Evolutionary conservation across 2,797 vertebrate species (phyloP).

Genomic region (Philypnodon macrostomus): DNA sequence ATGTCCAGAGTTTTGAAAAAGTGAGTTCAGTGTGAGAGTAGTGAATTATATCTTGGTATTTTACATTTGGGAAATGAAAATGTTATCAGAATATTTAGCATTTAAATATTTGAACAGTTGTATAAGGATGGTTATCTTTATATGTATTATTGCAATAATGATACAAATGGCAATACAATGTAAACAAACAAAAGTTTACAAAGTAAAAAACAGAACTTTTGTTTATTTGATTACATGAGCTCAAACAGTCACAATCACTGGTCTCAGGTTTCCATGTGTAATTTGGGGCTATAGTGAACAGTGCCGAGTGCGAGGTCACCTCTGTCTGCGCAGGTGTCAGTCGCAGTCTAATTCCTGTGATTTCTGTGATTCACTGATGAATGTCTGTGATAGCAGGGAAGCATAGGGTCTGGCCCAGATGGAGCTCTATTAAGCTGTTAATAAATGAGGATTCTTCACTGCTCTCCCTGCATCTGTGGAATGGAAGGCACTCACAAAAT

Average conservation of each 20-base stretch:
- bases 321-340: constrained; percentile 68
- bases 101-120: too few species aligned
- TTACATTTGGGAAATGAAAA: constrained; percentile 9
- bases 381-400: constrained; percentile 81
- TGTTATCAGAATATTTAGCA: constrained; percentile 8
- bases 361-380: constrained; percentile 76
- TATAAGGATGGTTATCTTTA: too few species aligned
- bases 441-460: constrained; percentile 86
- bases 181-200: too few species aligned
- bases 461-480: constrained; percentile 86
- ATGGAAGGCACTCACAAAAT: constrained; percentile 79
- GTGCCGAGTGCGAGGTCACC: constrained; percentile 60
- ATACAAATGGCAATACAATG: too few species aligned
- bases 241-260: background rate
- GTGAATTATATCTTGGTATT: constrained; percentile 23
- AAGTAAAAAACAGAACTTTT: too few species aligned
- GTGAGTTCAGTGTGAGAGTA: constrained; percentile 27
- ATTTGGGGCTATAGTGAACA: constrained; percentile 19
- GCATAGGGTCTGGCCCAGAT: constrained; percentile 84
- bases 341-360: constrained; percentile 71
- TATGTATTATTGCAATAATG: too few species aligned
- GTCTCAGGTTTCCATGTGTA: constrained; percentile 34
- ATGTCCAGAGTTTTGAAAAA: too few species aligned
- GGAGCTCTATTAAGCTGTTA: constrained; percentile 89
- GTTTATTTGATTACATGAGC: too few species aligned